Evolutionary conservation across 1,140 invertebrate species (phyloP), one percentile per base, ranked within the genome.

Genomic region (Scylla paramamosain): DNA sequence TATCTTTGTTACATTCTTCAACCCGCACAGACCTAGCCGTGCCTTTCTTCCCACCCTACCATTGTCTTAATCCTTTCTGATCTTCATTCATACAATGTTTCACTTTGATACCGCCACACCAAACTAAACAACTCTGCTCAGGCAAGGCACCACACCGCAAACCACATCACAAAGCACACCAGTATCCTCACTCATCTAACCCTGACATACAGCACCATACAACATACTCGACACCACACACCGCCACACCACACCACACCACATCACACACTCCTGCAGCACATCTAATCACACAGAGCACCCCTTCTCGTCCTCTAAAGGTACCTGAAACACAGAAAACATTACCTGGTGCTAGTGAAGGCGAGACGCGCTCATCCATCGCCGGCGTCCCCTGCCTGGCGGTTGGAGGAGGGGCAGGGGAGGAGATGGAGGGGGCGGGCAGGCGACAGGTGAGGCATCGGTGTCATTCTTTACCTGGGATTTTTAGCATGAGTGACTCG

Each of bases 401-500:
- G 67, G 20, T 39, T 39, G 39, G 39, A 39, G 39, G 39, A 1
- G 39, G 39, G 1, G 39, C 1, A 39, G 39, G 1, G 39, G 39
- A 39, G 39, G 39, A 8, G 39, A 8, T 12, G 52, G 67, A 77
- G 20, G 67, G 1, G 67, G n/a, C 67, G 67, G 67, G 12, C 20
- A n/a, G 67, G 67, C n/a, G 67, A 77, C 67, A 77, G 67, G 67
- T 77, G 67, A 77, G 67, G 67, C 67, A 77, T 77, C 67, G 67
- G 67, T 77, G 67, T 77, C 67, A 77, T 77, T 77, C 67, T 77
- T 77, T 77, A 77, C 67, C 8, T 25, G 67, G 20, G 67, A 77
- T 77, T 77, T 77, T 77, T 77, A 77, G n/a, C 67, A 77, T 77
- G 67, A 77, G 67, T 77, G 67, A 77, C 67, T 77, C 67, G 67